Percentiles rank a stretch among this genome's conserved stretches.
Conservation (phyloP, 2,797 vertebrate genomes). For the Artibeus jamaicensis region DNA sequence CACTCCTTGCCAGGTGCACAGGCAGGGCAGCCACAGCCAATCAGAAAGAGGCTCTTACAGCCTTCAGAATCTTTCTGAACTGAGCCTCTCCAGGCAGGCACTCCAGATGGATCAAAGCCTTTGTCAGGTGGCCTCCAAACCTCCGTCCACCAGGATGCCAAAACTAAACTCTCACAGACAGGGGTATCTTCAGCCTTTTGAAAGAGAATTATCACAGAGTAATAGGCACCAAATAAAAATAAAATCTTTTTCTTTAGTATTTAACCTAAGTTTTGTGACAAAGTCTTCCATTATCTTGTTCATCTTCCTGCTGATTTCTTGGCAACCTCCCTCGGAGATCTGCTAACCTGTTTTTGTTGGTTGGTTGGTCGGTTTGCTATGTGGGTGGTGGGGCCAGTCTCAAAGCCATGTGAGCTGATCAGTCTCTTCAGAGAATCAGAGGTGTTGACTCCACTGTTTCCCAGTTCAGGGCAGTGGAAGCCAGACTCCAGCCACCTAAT, state of each 20-base stretch:
- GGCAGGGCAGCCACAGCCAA: not conserved
- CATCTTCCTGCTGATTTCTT: slow-evolving; percentile 4
- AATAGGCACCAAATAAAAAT: not conserved
- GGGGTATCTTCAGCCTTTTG: not conserved
- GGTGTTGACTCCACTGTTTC: not conserved
- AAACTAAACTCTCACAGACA: slow-evolving; percentile 6
- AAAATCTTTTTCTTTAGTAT: not conserved
- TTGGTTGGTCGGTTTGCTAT: not conserved
- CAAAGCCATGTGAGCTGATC: not conserved
- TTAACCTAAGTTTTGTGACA: not conserved
- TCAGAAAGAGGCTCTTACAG: not conserved
- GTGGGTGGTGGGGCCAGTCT: not conserved
- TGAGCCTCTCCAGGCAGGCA: not conserved
- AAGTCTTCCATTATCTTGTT: not conserved
- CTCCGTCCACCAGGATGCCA: not conserved
- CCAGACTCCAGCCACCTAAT: not conserved
- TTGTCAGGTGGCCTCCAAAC: not conserved
- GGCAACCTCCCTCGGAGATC: not conserved
- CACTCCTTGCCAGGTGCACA: not conserved
- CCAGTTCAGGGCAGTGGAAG: not conserved
- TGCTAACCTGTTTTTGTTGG: not conserved
- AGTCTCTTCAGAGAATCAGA: not conserved
- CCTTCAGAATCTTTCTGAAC: not conserved
- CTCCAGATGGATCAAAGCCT: not conserved
- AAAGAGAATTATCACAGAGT: not conserved